These are phyloP conservation scores for Drosophila ogumai DNA, from an alignment of 1,140 invertebrate species.

Conservation along the genomic window DNA sequence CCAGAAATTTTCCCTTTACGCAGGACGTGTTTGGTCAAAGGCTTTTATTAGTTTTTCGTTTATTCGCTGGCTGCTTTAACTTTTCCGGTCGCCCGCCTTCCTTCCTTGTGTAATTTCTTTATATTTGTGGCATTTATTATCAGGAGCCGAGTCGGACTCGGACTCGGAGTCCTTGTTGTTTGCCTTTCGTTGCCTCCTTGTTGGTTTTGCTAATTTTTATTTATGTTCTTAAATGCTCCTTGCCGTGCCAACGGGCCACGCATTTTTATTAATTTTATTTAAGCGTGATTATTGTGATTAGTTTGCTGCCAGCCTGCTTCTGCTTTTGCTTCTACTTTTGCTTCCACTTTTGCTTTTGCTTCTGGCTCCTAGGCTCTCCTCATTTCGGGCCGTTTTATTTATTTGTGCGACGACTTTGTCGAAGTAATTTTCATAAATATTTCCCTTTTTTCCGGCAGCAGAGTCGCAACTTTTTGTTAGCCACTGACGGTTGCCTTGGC, in stretches of 20 bases:
- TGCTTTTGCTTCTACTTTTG: neutral
- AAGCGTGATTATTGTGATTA: conserved; percentile 83
- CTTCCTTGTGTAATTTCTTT: conserved; percentile 74
- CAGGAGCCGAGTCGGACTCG: conserved; percentile 8
- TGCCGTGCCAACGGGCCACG: conserved; percentile 75
- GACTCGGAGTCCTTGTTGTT: conserved; percentile 47
- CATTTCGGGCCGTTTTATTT: conserved; percentile 55
- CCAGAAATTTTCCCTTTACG: conserved; percentile 23
- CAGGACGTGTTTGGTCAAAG: conserved; percentile 60
- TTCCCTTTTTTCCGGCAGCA: conserved; percentile 21
- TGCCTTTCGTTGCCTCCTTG: conserved; percentile 52
- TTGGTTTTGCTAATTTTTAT: conserved; percentile 84
- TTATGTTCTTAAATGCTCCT: conserved; percentile 81
- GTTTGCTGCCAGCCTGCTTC: conserved; percentile 45
- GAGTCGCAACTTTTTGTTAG: conserved; percentile 44
- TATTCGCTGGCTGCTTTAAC: conserved; percentile 77
- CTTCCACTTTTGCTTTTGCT: neutral
- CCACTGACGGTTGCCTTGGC: conserved; percentile 22
- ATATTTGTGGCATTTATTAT: conserved; percentile 82
- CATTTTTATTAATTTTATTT: conserved; percentile 84
- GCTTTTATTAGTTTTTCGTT: conserved; percentile 82
- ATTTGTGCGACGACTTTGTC: conserved; percentile 69
- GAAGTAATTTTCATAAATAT: conserved; percentile 82
- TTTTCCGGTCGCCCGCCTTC: conserved; percentile 64
- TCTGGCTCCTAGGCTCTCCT: neutral